Evolutionary conservation across 2,888 invertebrate genomes (phyloP).

Genomic region (Leptinotarsa rubiginosa): DNA sequence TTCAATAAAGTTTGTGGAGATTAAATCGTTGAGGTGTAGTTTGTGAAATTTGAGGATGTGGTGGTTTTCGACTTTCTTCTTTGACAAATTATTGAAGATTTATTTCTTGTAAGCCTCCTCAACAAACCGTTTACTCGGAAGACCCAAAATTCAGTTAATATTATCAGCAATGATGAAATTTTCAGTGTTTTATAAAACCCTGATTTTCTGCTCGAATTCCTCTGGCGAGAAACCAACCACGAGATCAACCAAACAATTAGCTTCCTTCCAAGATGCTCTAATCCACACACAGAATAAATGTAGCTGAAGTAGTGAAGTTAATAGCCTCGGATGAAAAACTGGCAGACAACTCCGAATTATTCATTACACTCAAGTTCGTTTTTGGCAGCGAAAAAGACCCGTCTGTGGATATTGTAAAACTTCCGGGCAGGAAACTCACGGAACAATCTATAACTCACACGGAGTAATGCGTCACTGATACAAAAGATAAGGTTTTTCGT

Average conservation of each 20-base stretch:
- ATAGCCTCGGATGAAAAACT: slow-evolving; percentile 33
- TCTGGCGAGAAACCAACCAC: not conserved
- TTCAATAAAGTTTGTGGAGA: no score
- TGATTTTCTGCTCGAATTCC: not conserved
- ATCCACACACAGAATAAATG: slow-evolving; percentile 26
- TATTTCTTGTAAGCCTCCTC: no score
- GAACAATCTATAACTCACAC: slow-evolving; percentile 32
- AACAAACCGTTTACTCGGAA: no score
- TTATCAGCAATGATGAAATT: no score
- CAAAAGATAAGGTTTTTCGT: slow-evolving; percentile 55
- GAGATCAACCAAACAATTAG: slow-evolving; percentile 16
- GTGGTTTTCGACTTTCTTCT: no score
- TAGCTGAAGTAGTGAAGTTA: slow-evolving; percentile 32
- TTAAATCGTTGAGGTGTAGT: no score
- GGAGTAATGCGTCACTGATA: slow-evolving; percentile 54
- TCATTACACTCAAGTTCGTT: slow-evolving; percentile 47
- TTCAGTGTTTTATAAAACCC: no score
- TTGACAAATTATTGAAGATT: no score
- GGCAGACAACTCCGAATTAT: slow-evolving; percentile 43
- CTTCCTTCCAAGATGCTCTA: slow-evolving; percentile 10
- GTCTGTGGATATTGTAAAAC: slow-evolving; percentile 44
- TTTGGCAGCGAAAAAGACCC: slow-evolving; percentile 43
- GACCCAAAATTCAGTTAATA: no score
- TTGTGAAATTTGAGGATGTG: no score
- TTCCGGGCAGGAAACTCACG: slow-evolving; percentile 35